Percentiles rank a stretch among this genome's conserved stretches.
Conservation (phyloP, 1,140 invertebrate genomes). For the Sycophila sp. region DNA sequence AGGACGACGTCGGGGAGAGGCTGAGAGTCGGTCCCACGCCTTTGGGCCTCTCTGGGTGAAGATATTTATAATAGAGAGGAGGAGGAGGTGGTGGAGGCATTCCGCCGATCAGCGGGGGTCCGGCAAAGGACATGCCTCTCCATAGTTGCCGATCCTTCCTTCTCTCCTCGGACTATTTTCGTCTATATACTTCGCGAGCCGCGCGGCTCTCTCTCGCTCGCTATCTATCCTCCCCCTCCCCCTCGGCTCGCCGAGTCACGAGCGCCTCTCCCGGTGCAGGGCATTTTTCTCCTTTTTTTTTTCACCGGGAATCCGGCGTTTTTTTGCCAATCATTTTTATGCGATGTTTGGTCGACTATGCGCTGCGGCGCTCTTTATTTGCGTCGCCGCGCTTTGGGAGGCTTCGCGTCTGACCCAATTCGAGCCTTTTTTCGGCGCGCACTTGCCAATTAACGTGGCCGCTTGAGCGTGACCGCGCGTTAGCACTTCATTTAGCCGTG, state of each 20-base stretch:
- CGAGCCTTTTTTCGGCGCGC: too few species aligned
- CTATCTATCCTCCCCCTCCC: too few species aligned
- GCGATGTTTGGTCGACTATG: too few species aligned
- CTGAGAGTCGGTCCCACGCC: conserved; percentile 52
- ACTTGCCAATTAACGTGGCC: conserved; percentile 1
- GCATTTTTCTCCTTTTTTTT: neutral
- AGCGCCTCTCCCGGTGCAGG: neutral
- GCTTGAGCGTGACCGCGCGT: neutral
- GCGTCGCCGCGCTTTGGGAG: too few species aligned
- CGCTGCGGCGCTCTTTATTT: too few species aligned
- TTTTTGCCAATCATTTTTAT: too few species aligned
- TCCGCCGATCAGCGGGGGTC: conserved; percentile 56
- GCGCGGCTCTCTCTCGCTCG: neutral
- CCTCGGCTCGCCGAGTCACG: too few species aligned
- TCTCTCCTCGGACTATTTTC: conserved; percentile 47
- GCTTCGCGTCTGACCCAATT: too few species aligned
- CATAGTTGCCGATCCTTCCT: conserved; percentile 46
- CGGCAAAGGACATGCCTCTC: conserved; percentile 54
- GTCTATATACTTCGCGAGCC: conserved; percentile 50
- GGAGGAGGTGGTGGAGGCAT: conserved; percentile 42
- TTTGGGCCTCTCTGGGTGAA: conserved; percentile 48
- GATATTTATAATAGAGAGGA: conserved; percentile 56
- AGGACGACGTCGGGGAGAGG: conserved; percentile 29
- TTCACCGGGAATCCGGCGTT: neutral
- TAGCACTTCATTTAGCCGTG: neutral